A percentile compares a stretch with the other conserved stretches of the same genome.
These are phyloP conservation scores for Drosophila testacea DNA, from an alignment of 2,888 invertebrate species.

Conservation along the genomic window DNA sequence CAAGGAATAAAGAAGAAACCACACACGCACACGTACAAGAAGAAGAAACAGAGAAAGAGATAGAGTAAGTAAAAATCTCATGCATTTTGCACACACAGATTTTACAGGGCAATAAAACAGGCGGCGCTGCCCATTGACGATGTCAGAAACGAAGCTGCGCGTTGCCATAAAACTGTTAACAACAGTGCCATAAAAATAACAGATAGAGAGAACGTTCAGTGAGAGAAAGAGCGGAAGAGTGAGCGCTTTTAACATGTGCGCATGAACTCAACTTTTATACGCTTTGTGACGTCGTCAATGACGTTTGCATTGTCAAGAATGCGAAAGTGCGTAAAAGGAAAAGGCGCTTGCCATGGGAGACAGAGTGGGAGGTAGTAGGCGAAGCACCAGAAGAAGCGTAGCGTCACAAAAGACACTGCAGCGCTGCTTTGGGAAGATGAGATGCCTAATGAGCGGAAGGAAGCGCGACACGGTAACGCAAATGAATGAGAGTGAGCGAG, in stretches of 20 bases:
- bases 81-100: constrained; percentile 56
- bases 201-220: neutral
- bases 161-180: constrained; percentile 16
- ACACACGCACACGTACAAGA: constrained; percentile 6
- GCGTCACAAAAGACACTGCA: constrained; percentile 25
- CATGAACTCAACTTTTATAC: constrained; percentile 34
- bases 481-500: neutral
- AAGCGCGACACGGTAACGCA: constrained; percentile 47
- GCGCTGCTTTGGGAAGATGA: constrained; percentile 36
- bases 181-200: constrained; percentile 45
- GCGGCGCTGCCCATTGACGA: constrained; percentile 23
- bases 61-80: constrained; percentile 45
- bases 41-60: neutral
- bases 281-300: constrained; percentile 65
- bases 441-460: constrained; percentile 77
- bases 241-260: constrained; percentile 34
- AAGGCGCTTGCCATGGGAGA: constrained; percentile 1
- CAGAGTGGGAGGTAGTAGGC: constrained; percentile 21
- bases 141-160: constrained; percentile 40
- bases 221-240: neutral
- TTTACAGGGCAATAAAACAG: constrained; percentile 59
- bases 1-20: constrained; percentile 33
- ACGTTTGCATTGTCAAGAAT: constrained; percentile 67
- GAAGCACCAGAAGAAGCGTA: constrained; percentile 7
- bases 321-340: constrained; percentile 63